phyloP scores from a whole-genome alignment of 2,888 invertebrate genomes.

The Ophion obscuratus region DNA sequence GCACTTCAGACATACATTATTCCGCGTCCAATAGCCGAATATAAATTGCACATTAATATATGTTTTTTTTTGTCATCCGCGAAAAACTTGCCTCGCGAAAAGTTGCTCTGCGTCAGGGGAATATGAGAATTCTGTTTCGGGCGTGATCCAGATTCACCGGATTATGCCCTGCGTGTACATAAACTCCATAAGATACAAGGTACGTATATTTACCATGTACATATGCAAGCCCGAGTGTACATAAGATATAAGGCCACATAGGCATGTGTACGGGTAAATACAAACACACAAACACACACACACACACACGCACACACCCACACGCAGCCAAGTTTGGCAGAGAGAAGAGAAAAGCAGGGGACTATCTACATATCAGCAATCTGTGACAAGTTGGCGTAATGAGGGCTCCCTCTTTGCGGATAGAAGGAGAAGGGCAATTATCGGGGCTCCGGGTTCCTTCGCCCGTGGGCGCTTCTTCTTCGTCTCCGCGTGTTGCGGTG shows the following conservation, averaged over 20 bases:
- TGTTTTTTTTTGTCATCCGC: too few species aligned
- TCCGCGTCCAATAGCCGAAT: too few species aligned
- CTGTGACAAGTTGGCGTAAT: conserved; percentile 81
- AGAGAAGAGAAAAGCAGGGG: conserved; percentile 68
- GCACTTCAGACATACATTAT: too few species aligned
- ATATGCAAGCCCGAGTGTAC: too few species aligned
- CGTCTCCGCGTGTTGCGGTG: conserved; percentile 40
- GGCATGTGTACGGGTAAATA: not conserved
- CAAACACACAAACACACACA: not conserved
- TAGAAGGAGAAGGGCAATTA: conserved; percentile 75
- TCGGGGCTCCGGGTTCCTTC: conserved; percentile 72
- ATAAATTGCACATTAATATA: too few species aligned
- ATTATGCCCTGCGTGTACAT: not conserved
- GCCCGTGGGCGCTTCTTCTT: conserved; percentile 71
- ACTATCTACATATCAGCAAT: conserved; percentile 79
- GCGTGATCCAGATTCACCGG: conserved; percentile 3
- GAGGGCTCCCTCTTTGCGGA: conserved; percentile 77
- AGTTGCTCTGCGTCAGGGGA: not conserved
- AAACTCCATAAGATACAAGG: conserved; percentile 4
- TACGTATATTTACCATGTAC: not conserved
- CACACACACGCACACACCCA: conserved; percentile 4
- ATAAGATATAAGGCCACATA: too few species aligned
- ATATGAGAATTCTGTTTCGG: conserved; percentile 1
- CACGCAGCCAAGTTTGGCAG: conserved; percentile 9
- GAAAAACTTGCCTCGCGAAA: not conserved